Evolutionary conservation across 1,140 invertebrate genomes (phyloP).

Genomic region (Bemisia tabaci): DNA sequence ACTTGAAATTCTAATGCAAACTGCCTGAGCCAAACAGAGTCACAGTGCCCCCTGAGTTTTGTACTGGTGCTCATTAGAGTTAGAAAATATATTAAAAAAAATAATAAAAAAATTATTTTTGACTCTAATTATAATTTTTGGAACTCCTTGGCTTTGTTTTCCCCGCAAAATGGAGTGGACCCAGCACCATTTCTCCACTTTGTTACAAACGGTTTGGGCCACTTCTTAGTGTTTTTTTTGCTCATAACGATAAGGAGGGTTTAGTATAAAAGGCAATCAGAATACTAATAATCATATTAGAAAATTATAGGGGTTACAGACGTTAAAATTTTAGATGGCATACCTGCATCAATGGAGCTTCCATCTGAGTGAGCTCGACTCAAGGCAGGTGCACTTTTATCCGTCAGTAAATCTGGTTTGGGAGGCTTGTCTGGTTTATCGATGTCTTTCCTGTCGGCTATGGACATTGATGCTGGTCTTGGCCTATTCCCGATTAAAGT

Average conservation of each 20-base stretch:
- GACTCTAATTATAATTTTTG: too few relatives aligned
- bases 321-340: not conserved
- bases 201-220: not conserved
- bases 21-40: too few relatives aligned
- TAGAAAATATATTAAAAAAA: too few relatives aligned
- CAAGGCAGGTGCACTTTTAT: not conserved
- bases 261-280: too few relatives aligned
- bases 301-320: not conserved
- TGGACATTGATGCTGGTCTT: not conserved
- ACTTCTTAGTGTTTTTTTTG: not conserved
- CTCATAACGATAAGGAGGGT: too few relatives aligned
- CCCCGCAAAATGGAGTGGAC: too few relatives aligned
- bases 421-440: not conserved
- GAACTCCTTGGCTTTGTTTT: too few relatives aligned
- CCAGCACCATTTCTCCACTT: not conserved
- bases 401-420: not conserved
- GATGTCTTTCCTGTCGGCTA: not conserved
- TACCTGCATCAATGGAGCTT: not conserved
- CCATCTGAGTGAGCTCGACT: not conserved
- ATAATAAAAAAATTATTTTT: too few relatives aligned
- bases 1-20: too few relatives aligned
- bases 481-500: not conserved
- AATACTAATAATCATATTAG: not conserved
- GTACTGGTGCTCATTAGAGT: too few relatives aligned
- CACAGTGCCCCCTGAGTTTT: too few relatives aligned